These are phyloP conservation scores for Pseudorhombus dupliciocellatus DNA, from an alignment of 2,113 vertebrate species.

Conservation along the genomic window DNA sequence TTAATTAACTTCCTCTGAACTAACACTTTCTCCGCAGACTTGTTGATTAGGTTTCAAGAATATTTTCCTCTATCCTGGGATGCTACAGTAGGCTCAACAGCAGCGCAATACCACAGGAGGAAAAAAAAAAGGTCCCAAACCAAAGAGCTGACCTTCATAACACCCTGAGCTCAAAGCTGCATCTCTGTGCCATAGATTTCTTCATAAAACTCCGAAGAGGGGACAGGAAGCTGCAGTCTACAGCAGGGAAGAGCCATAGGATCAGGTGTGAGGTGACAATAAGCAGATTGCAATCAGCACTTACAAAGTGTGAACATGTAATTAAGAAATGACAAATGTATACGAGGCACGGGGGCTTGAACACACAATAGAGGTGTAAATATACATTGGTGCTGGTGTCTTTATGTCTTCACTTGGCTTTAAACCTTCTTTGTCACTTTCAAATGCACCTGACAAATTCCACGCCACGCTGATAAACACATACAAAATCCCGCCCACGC, in stretches of 20 bases:
- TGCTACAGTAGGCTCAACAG: background rate
- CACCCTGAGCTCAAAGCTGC: background rate
- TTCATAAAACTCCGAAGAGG: background rate
- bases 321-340: slow-evolving; percentile 13
- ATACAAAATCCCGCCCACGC: slow-evolving; percentile 66
- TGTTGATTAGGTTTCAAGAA: background rate
- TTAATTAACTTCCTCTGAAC: background rate
- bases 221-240: background rate
- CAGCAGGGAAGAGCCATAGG: background rate
- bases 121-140: too few species aligned
- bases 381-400: slow-evolving; percentile 2
- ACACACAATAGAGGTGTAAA: background rate
- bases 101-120: background rate
- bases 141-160: background rate
- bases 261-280: slow-evolving; percentile 27
- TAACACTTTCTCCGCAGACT: background rate
- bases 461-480: slow-evolving; percentile 62
- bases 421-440: slow-evolving; percentile 56
- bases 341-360: background rate
- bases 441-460: slow-evolving; percentile 56
- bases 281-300: slow-evolving; percentile 26
- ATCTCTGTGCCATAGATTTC: background rate
- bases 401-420: slow-evolving; percentile 42
- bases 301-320: slow-evolving; percentile 12
- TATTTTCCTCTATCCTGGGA: background rate